Evolutionary conservation across 2,797 vertebrate genomes (phyloP), one percentile per base, ranked within the genome.

Genomic region (Kryptopterus vitreolus): DNA sequence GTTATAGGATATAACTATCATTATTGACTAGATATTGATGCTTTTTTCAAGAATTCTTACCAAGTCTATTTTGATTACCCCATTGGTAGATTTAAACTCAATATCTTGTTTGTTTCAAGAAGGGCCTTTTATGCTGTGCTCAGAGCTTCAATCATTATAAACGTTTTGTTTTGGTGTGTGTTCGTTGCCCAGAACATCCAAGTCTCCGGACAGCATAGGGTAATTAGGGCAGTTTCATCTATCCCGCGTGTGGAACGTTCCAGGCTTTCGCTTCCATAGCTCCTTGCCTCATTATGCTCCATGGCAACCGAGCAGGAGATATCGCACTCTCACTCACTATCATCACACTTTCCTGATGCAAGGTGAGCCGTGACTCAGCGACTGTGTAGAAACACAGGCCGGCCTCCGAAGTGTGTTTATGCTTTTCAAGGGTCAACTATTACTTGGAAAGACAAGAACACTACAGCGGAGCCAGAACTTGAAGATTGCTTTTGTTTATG

Each of bases 211-310:
- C 7, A 80, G 71, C 53, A 63, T 48, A 58, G 58, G 66, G 46
- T 70, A 72, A 80, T 80, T 82, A 77, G 6, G 7, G 24, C 52
- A 46, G 12, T 72, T 68, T 70, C 70, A 46, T 35, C 48, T 26
- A 26, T 63, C 78, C 76, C 65, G 73, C 75, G 35, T 58, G 48
- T 38, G 38, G 48, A 82, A 80, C 8, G 61, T 80, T 78, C 79
- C 75, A 74, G 81, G 26, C 69, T 48, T 80, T 77, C n/a, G 18
- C 55, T 55, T 15, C 35, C 46, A 62, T 61, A 75, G 75, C 78
- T 80, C 59, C 66, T 81, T 81, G 71, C 50, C 81, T 81, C 72
- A 68, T 85, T 81, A 80, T 70, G 80, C 76, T 78, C 53, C 62
- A 53, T 78, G 46, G 81, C 81, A 63, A 76, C 71, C 71, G 76